Conservation (phyloP, 1,140 invertebrate species). For the Bombus picipes region DNA sequence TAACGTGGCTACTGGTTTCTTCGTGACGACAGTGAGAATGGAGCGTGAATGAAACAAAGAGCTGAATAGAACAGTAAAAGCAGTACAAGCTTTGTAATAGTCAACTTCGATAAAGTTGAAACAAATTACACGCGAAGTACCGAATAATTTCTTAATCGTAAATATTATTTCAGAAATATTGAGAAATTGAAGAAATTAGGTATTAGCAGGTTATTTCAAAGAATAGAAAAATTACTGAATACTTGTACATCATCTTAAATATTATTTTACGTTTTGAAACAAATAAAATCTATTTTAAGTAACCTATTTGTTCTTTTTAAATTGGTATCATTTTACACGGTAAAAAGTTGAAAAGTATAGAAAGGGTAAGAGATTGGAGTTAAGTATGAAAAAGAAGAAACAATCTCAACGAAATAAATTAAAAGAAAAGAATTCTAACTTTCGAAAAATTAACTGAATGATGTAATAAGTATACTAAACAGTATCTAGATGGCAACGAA, state of each 20-base stretch:
- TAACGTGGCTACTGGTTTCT: conserved; percentile 2
- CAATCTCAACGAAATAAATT: too few relatives aligned
- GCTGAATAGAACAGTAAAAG: background rate
- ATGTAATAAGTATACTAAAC: too few relatives aligned
- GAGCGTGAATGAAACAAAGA: background rate
- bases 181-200: background rate
- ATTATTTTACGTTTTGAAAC: background rate
- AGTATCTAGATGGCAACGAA: background rate
- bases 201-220: background rate
- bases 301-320: too few relatives aligned
- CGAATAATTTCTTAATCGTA: background rate
- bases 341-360: too few relatives aligned
- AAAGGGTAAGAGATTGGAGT: too few relatives aligned
- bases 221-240: background rate
- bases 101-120: background rate
- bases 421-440: too few relatives aligned
- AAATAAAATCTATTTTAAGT: background rate
- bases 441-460: too few relatives aligned
- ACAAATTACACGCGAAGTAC: background rate
- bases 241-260: background rate
- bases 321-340: too few relatives aligned
- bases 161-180: background rate
- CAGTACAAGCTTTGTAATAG: background rate
- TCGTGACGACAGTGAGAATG: background rate
- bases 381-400: too few relatives aligned